Evolutionary conservation across 2,113 vertebrate genomes (phyloP), one percentile per base, ranked within the genome.

Genomic region (Tauraco erythrolophus): DNA sequence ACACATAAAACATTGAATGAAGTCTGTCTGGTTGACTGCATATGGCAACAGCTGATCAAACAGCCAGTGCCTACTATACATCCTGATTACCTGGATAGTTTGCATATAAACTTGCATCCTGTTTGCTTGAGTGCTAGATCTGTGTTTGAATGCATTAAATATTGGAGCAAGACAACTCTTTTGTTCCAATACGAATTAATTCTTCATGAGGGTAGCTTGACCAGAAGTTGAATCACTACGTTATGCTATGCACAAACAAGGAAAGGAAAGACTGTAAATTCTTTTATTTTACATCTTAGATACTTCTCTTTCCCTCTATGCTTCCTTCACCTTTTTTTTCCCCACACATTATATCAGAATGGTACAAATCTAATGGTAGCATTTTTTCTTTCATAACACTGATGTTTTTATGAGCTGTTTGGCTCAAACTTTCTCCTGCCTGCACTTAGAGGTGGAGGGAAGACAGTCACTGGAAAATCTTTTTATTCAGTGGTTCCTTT

Each of bases 11-110:
- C 66, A 69, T 14, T 46, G 24, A 93, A 87, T 77, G 65, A 18
- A 86, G 76, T 68, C 62, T 96, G 2, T 57, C 64, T 30, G 56
- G 69, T 70, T 79, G 87, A 48, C 28, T 84, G 62, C 64, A 62
- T 86, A 53, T 6, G 43, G 54, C 84, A 92, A 65, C 95, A 97
- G 96, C 94, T 97, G 97, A 97, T 98, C 91, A 98, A 98, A 97
- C 79, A 98, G 46, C 65, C 53, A 19, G 87, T 96, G 96, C 66
- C 28, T 92, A 23, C 95, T 89, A 61, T 82, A 75, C 61, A 69
- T 92, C 89, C 17, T 95, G 94, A 92, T 96, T 92, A 95, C 71
- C 68, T 86, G 56, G 78, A 46, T 72, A 96, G 93, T 35, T 96
- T 78, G 66, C 71, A 70, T 89, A 84, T 61, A 86, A 88, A 88